Percentiles rank a stretch among this genome's conserved stretches.
Conservation (phyloP, 2,888 invertebrate species). For the Oscheius onirici region DNA sequence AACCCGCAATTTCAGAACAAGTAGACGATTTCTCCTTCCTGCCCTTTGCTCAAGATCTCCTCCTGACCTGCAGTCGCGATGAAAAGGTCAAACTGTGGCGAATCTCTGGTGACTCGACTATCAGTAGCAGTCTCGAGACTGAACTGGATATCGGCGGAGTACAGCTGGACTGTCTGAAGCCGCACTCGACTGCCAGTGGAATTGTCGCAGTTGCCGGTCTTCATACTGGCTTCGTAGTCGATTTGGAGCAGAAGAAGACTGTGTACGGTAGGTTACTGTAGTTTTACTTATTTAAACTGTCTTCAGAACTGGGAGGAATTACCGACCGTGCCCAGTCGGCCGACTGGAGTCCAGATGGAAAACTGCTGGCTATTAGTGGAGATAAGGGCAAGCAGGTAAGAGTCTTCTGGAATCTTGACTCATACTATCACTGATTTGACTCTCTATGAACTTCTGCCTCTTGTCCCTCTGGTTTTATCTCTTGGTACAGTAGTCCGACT, state of each 20-base stretch:
- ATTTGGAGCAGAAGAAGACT: constrained; percentile 77
- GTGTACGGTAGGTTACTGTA: constrained; percentile 28
- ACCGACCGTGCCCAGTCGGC: constrained; percentile 83
- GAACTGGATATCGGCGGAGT: constrained; percentile 44
- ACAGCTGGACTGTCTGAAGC: constrained; percentile 40
- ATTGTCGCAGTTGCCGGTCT: constrained; percentile 87
- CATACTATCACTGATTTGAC: too few species aligned
- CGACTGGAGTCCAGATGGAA: constrained; percentile 89
- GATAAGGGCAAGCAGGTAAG: constrained; percentile 74
- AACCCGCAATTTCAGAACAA: constrained; percentile 82
- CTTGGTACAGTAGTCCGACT: too few species aligned
- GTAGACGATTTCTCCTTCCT: constrained; percentile 95
- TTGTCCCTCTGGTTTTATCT: too few species aligned
- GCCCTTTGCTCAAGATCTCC: constrained; percentile 90
- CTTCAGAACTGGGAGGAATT: constrained; percentile 51
- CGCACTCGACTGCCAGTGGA: constrained; percentile 87
- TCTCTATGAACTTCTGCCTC: too few species aligned
- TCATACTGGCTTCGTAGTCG: constrained; percentile 85
- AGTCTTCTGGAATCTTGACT: too few species aligned
- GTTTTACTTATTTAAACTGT: not conserved
- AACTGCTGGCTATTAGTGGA: constrained; percentile 79
- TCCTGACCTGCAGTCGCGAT: constrained; percentile 82
- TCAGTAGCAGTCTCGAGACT: constrained; percentile 29
- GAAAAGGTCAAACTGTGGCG: constrained; percentile 67
- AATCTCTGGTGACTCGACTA: constrained; percentile 78